These are phyloP conservation scores for Orthonyx spaldingii DNA, from an alignment of 2,113 vertebrate genomes.

Conservation along the genomic window DNA sequence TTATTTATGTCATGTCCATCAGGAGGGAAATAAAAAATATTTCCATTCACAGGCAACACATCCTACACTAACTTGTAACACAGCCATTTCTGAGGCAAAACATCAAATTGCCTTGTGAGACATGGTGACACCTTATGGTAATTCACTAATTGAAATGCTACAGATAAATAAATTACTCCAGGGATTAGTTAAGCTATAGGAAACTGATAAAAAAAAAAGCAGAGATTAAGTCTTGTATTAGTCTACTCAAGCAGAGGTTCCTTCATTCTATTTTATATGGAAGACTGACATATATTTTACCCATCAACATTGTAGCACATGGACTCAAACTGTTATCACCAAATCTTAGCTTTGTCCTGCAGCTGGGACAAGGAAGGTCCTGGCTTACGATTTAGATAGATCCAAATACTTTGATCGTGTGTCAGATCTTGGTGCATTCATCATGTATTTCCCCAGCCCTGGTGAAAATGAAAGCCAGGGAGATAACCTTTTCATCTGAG, in stretches of 20 bases:
- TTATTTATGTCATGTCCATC: background rate
- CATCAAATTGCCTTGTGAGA: background rate
- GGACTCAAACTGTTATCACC: fast-evolving
- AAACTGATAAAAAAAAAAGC: background rate
- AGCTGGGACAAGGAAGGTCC: background rate
- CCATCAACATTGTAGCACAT: background rate
- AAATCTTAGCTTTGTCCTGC: background rate
- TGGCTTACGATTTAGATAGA: background rate
- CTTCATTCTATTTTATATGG: background rate
- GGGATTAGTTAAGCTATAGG: background rate
- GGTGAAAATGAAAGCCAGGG: background rate
- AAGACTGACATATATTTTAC: background rate
- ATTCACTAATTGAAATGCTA: background rate
- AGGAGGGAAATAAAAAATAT: background rate
- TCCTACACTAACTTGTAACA: background rate
- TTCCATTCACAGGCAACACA: background rate
- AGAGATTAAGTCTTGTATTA: background rate
- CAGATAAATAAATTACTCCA: background rate
- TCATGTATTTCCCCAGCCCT: background rate
- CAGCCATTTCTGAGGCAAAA: background rate
- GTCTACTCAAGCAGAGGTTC: background rate
- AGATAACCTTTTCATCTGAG: background rate
- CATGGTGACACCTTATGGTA: background rate
- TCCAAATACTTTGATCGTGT: background rate
- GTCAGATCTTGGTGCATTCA: background rate